Evolutionary conservation across 2,113 vertebrate species (phyloP).

Genomic region (Butastur rufipennis): DNA sequence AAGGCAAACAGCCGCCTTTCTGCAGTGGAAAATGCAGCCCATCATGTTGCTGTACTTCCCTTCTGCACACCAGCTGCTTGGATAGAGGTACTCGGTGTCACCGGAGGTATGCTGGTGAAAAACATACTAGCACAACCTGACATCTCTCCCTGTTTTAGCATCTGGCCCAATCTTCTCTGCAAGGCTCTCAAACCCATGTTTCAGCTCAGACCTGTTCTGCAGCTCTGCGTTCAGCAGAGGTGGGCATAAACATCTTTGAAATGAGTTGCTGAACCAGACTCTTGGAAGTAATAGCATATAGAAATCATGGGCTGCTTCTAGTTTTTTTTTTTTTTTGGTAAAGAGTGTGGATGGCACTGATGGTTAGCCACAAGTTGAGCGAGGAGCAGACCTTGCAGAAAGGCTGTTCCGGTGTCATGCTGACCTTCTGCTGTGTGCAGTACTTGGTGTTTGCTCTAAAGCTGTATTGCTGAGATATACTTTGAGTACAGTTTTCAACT

Average conservation of each 20-base stretch:
- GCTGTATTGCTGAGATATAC: rapidly evolving
- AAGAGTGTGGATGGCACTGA: rapidly evolving
- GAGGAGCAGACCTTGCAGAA: background rate
- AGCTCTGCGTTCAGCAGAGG: background rate
- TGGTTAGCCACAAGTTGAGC: background rate
- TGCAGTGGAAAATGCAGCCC: rapidly evolving
- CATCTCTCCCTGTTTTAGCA: too few species aligned
- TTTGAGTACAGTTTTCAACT: background rate
- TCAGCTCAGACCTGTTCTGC: background rate
- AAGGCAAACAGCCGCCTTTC: background rate
- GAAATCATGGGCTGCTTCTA: background rate
- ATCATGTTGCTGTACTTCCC: rapidly evolving
- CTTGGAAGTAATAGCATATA: background rate
- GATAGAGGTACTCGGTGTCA: rapidly evolving
- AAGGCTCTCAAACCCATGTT: rapidly evolving
- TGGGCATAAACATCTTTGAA: background rate
- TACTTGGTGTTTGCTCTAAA: background rate
- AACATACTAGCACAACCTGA: rapidly evolving
- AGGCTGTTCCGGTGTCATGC: background rate
- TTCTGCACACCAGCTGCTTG: background rate
- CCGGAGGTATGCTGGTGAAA: background rate
- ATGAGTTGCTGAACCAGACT: background rate
- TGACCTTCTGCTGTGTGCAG: background rate
- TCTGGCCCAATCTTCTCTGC: background rate
- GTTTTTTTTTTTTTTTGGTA: rapidly evolving